Evolutionary conservation across 2,888 invertebrate genomes (phyloP).

Genomic region (Polyommatus icarus): DNA sequence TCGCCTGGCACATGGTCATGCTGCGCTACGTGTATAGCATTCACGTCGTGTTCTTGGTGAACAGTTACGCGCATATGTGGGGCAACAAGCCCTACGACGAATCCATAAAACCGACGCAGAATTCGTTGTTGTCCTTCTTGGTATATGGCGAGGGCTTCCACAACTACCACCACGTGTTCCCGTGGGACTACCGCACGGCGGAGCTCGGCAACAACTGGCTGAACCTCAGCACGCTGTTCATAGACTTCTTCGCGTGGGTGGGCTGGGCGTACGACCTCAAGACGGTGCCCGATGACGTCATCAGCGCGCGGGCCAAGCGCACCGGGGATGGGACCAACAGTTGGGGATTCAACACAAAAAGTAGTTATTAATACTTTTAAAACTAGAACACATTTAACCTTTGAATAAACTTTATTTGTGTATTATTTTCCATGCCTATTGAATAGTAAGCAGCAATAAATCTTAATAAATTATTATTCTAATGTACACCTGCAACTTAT

Average conservation of each 20-base stretch:
- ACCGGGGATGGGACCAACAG: conserved; percentile 48
- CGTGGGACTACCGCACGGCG: conserved; percentile 54
- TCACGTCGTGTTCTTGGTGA: conserved; percentile 81
- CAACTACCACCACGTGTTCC: conserved; percentile 58
- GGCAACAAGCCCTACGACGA: conserved; percentile 71
- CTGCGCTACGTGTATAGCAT: conserved; percentile 79
- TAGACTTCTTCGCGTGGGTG: conserved; percentile 54
- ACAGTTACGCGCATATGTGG: conserved; percentile 82
- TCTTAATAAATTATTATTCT: too few species aligned
- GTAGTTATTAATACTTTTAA: not conserved
- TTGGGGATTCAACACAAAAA: not conserved
- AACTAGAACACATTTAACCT: not conserved
- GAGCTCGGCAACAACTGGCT: conserved; percentile 50
- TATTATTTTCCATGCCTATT: too few species aligned
- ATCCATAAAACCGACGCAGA: conserved; percentile 48
- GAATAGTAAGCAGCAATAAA: too few species aligned
- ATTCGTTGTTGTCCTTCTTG: conserved; percentile 44
- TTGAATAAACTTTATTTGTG: too few species aligned
- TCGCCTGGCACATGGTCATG: conserved; percentile 59
- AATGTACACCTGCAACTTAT: too few species aligned
- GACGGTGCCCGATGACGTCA: conserved; percentile 45
- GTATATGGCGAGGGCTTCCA: conserved; percentile 58
- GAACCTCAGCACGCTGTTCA: conserved; percentile 51
- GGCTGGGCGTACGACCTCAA: conserved; percentile 62
- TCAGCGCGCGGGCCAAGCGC: conserved; percentile 42